Base-by-base conservation (phyloP, 1,140 invertebrate species). In the Hypsibius dujardini region DNA sequence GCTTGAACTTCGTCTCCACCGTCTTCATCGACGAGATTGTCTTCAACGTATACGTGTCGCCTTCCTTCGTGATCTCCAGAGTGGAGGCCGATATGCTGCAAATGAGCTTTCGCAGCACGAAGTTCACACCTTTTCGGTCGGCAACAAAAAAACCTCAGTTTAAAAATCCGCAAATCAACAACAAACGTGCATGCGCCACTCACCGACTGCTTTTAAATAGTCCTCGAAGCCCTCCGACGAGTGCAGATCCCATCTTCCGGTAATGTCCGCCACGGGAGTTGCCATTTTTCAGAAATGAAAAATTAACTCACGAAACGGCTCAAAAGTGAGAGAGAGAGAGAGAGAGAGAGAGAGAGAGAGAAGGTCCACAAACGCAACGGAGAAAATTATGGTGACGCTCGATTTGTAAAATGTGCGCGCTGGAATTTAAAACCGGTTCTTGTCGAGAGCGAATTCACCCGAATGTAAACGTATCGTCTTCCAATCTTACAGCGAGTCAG, bases 1-100 rank as follows among this genome's bases (percentile, higher is more conserved):
- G 82, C 73, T 82, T 89, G 80, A 93, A 94, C 73, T 83, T 86
- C 60, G 88, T 84, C 71, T 86, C 83, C 0, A 85, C 84, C 74
- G 84, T 90, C 78, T 92, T 92, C 79, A 93, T 91, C 1, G 89
- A 88, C 7, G 90, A 90, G 1, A 83, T 83, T 1, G 89, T 90
- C 73, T 86, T 86, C 47, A 93, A 75, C 1, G 84, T 85, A 79
- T 87, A 92, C 1, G 79, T 75, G 74, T 85, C 88, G 70, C 86
- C 87, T 3, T 86, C 84, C 71, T 85, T 82, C 2, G 81, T 83
- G 56, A 92, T 82, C 73, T 90, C 86, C 70, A 90, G 83, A 12
- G 62, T 67, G 7, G 62, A 12, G 28, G 85, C 87, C 1, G 88
- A 83, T 1, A 83, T 79, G 72, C 84, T 85, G 59, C 86, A 89